Evolutionary conservation across 2,797 vertebrate genomes (phyloP).

Genomic region (Lutra lutra): DNA sequence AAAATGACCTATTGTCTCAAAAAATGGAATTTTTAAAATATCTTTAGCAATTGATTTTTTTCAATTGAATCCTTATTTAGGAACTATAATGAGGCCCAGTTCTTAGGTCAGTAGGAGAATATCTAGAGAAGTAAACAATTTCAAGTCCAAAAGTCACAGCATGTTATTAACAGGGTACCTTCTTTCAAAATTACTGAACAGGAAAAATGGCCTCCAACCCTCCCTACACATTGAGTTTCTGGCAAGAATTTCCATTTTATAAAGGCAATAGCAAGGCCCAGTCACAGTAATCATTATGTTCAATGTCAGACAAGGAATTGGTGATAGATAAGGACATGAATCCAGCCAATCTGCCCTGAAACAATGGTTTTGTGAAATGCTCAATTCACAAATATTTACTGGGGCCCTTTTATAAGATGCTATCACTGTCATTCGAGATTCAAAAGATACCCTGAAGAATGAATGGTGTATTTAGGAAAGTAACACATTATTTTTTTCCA

Average conservation of each 20-base stretch:
- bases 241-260: constrained; percentile 10
- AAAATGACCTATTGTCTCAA: constrained; percentile 56
- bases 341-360: neutral
- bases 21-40: neutral
- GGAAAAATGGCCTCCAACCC: neutral
- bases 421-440: neutral
- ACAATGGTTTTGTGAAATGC: neutral
- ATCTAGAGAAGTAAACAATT: constrained; percentile 45
- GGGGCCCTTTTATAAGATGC: constrained; percentile 15
- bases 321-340: neutral
- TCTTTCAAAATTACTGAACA: constrained; percentile 37
- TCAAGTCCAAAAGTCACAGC: constrained; percentile 31
- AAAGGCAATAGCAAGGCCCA: neutral
- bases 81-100: neutral
- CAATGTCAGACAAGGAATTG: neutral
- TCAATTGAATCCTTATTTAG: constrained; percentile 42
- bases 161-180: neutral
- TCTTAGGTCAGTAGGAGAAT: neutral
- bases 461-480: neutral
- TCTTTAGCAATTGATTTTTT: constrained; percentile 46
- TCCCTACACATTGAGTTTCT: neutral
- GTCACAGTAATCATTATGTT: neutral
- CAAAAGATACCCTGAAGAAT: neutral
- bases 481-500: neutral
- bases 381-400: constrained; percentile 37